Percentiles rank a stretch among this genome's conserved stretches.
Conservation (phyloP, 2,797 vertebrate genomes). For the Enteromius paludinosus region DNA sequence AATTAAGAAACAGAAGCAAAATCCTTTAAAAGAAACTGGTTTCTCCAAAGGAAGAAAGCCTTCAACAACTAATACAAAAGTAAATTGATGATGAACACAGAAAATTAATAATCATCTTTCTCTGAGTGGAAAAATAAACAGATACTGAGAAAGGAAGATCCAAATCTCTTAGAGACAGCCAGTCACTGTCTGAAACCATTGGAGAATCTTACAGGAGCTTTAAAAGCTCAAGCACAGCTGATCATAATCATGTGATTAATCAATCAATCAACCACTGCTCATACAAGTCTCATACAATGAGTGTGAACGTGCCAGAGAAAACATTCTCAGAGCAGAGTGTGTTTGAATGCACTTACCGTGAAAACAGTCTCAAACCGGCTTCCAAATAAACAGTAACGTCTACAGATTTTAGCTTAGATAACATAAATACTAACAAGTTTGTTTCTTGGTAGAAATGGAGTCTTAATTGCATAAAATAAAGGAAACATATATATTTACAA, state of each 20-base stretch:
- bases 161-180: not conserved
- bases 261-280: not conserved
- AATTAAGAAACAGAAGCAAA: too few relatives aligned
- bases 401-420: too few relatives aligned
- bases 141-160: not conserved
- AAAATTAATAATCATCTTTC: not conserved
- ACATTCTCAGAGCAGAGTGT: too few relatives aligned
- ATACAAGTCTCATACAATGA: not conserved
- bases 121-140: not conserved
- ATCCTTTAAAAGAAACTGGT: not conserved
- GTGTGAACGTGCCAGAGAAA: not conserved
- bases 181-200: not conserved
- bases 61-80: not conserved
- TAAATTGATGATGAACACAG: not conserved
- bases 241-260: not conserved
- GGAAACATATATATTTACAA: not conserved
- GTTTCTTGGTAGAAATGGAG: not conserved
- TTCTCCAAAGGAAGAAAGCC: not conserved
- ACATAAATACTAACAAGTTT: not conserved
- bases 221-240: not conserved
- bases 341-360: too few relatives aligned
- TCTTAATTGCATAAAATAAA: not conserved
- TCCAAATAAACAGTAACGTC: not conserved
- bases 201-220: not conserved
- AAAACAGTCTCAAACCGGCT: not conserved